These are phyloP conservation scores for Lepidochitona cinerea DNA, from an alignment of 2,888 invertebrate genomes.

Conservation along the genomic window DNA sequence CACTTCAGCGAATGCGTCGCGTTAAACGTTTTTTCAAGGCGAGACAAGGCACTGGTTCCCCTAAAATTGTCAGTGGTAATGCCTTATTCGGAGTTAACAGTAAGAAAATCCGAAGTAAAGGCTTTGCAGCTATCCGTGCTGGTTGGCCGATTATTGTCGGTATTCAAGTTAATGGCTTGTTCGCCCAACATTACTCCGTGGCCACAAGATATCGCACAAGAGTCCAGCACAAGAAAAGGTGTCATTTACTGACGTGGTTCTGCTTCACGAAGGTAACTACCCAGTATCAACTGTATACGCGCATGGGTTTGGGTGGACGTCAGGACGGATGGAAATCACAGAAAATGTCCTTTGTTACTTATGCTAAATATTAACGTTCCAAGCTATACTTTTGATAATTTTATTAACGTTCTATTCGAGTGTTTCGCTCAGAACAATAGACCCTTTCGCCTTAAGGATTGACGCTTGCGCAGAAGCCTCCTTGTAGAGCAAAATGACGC, in stretches of 20 bases:
- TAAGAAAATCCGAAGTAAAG: slow-evolving; percentile 6
- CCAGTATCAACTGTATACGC: slow-evolving; percentile 21
- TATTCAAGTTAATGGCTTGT: slow-evolving; percentile 14
- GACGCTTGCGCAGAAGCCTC: no score
- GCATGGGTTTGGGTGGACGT: slow-evolving; percentile 25
- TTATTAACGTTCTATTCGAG: no score
- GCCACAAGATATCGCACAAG: slow-evolving; percentile 19
- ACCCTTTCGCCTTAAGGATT: no score
- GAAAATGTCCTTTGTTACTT: slow-evolving; percentile 17
- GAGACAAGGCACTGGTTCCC: slow-evolving; percentile 2
- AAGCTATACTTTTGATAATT: no score
- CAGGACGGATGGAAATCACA: slow-evolving; percentile 18
- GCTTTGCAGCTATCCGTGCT: slow-evolving; percentile 6
- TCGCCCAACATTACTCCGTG: slow-evolving; percentile 27
- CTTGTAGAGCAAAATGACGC: no score
- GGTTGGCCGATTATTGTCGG: slow-evolving; percentile 25
- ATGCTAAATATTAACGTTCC: not conserved
- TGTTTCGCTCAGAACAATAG: no score
- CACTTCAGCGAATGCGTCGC: slow-evolving; percentile 16
- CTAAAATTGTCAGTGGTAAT: not conserved
- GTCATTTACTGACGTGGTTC: slow-evolving; percentile 2
- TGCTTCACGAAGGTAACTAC: slow-evolving; percentile 2
- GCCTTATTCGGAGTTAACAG: slow-evolving; percentile 17
- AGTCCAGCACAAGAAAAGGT: slow-evolving; percentile 5
- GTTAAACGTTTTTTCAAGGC: slow-evolving; percentile 18